These are phyloP conservation scores for Caradrina clavipalpis DNA, from an alignment of 2,888 invertebrate genomes.

Conservation along the genomic window DNA sequence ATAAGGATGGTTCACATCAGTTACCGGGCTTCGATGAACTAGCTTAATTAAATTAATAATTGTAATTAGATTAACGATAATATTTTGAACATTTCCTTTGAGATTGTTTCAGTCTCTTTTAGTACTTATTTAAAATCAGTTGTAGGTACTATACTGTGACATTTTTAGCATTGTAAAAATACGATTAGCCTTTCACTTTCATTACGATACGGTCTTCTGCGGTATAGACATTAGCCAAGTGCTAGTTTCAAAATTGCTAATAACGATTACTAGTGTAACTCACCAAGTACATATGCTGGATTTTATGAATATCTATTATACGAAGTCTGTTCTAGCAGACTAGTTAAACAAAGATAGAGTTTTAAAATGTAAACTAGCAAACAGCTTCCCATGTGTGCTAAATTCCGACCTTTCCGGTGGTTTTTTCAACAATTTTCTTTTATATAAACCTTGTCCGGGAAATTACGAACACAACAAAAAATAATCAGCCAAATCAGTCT, in stretches of 20 bases:
- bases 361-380: neutral
- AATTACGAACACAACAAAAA: too few relatives aligned
- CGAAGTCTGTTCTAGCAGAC: neutral
- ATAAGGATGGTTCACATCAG: slow-evolving; percentile 1
- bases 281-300: neutral
- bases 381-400: too few relatives aligned
- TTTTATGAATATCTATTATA: slow-evolving; percentile 15
- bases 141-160: neutral
- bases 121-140: neutral
- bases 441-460: too few relatives aligned
- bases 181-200: slow-evolving; percentile 64
- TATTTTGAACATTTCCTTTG: slow-evolving; percentile 9
- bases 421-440: too few relatives aligned
- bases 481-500: too few relatives aligned
- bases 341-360: neutral
- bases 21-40: slow-evolving; percentile 5
- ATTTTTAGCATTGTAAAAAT: slow-evolving; percentile 43
- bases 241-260: slow-evolving; percentile 67
- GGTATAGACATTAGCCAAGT: slow-evolving; percentile 72
- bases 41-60: neutral
- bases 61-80: slow-evolving; percentile 6
- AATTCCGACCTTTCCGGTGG: too few relatives aligned
- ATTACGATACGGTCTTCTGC: slow-evolving; percentile 64
- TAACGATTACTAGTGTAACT: slow-evolving; percentile 40
- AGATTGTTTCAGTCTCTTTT: neutral